Base-by-base conservation (phyloP, 1,140 invertebrate species). In the Tetragonula clypearis region DNA sequence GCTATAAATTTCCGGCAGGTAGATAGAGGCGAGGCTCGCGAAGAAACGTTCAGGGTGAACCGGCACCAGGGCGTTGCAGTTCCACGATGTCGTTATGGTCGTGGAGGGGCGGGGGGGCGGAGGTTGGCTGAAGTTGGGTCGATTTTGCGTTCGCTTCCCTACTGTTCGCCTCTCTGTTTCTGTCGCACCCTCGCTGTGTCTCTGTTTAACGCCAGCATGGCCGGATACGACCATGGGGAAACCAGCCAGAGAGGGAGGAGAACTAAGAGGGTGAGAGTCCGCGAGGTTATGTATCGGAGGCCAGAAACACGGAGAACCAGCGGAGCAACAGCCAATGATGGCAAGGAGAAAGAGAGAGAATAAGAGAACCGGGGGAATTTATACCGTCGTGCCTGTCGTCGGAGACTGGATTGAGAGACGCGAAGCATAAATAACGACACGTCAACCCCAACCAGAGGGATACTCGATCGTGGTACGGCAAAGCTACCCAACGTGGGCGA, bases 391-490 rank as follows among this genome's bases (percentile, higher is more conserved):
- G 87, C 21, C 87, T 90, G 90, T 90, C 89, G 89, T 90, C 87
- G 85, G 81, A 88, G 89, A 84, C 81, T 88, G 87, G 87, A 87
- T 89, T 72, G 87, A 71, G 89, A 89, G 82, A 80, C 87, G 77
- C 85, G 83, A 74, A 79, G 89, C 90, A 90, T 91, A 91, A 91
- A 91, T 91, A 91, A 91, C 85, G 88, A 87, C 82, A 80, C 82
- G 88, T 83, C 82, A 87, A 86, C 86, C 82, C 86, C 86, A 76
- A 71, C 17, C 19, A 19, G 69, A 55, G 75, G 82, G 83, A 69
- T 35, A 80, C 71, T 53, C 30, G 23, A 30, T 65, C 58, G 55
- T n/a, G 79, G n/a, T 81, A 75, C 62, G 15, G 30, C 14, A 17
- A n/a, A 56, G 65, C 30, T 73, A 74, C 65, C 21, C 82, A 85